A percentile compares a stretch with the other conserved stretches of the same genome.
Evolutionary conservation across 2,113 vertebrate species (phyloP).

Genomic region (Canis aureus): DNA sequence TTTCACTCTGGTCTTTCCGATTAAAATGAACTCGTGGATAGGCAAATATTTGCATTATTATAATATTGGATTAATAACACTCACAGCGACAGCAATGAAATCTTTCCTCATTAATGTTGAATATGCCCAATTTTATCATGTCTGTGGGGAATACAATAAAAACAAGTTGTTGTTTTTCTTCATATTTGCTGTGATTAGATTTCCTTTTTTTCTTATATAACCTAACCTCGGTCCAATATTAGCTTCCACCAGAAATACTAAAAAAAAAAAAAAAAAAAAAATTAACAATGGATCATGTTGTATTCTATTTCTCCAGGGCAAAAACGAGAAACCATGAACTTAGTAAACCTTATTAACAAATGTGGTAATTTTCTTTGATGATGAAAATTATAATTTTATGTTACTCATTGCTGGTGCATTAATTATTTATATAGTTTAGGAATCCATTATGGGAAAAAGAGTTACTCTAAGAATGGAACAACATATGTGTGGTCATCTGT

Average conservation of each 20-base stretch:
- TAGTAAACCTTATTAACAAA: not conserved
- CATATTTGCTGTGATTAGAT: not conserved
- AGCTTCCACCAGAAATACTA: not conserved
- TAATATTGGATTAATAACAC: slow-evolving; percentile 68
- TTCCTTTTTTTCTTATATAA: not conserved
- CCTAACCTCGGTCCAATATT: not conserved
- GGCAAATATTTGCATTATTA: slow-evolving; percentile 73
- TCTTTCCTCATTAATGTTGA: slow-evolving; percentile 44
- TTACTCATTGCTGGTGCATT: not conserved
- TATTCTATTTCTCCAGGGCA: not conserved
- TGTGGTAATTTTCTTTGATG: not conserved
- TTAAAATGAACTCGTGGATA: slow-evolving; percentile 73
- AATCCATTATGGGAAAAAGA: not conserved
- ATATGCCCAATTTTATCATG: slow-evolving; percentile 53
- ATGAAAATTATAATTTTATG: not conserved
- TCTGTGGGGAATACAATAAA: not conserved
- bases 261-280: not conserved
- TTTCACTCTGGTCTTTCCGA: slow-evolving; percentile 70
- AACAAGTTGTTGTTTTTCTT: not conserved
- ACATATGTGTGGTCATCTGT: too few species aligned
- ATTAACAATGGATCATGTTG: not conserved
- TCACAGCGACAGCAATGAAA: slow-evolving; percentile 19
- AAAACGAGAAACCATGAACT: not conserved
- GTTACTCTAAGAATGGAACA: too few species aligned
- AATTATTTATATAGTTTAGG: not conserved